Evolutionary conservation across 2,113 vertebrate species (phyloP).

Genomic region (Etheostoma cragini): DNA sequence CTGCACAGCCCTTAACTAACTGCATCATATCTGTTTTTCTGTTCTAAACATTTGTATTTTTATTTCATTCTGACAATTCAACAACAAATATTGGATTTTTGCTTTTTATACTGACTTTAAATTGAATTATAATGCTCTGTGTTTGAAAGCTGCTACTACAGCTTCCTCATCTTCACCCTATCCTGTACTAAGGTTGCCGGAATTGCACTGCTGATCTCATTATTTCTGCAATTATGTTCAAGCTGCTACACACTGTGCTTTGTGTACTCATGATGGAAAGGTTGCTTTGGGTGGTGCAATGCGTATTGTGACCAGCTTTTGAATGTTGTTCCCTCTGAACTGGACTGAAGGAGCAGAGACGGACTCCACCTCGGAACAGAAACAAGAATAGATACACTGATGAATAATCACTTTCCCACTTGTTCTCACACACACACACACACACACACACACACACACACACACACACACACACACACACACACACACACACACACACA

Average conservation of each 20-base stretch:
- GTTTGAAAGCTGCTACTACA: neutral
- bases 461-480: conserved; percentile 1
- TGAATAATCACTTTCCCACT: neutral
- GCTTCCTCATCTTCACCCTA: neutral
- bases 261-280: neutral
- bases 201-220: neutral
- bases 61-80: no score
- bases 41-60: neutral
- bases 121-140: neutral
- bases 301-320: no score
- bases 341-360: neutral
- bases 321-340: neutral
- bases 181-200: neutral
- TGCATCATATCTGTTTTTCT: neutral
- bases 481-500: conserved; percentile 5
- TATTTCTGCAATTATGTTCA: neutral
- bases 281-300: neutral
- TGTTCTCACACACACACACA: neutral
- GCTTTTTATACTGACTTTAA: neutral
- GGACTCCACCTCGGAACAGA: neutral
- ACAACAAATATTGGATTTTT: no score
- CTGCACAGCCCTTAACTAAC: neutral
- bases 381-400: neutral
- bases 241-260: neutral
- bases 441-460: conserved; percentile 15